phyloP scores from a whole-genome alignment of 1,140 invertebrate species.

The Lasioglossum baleicum region DNA sequence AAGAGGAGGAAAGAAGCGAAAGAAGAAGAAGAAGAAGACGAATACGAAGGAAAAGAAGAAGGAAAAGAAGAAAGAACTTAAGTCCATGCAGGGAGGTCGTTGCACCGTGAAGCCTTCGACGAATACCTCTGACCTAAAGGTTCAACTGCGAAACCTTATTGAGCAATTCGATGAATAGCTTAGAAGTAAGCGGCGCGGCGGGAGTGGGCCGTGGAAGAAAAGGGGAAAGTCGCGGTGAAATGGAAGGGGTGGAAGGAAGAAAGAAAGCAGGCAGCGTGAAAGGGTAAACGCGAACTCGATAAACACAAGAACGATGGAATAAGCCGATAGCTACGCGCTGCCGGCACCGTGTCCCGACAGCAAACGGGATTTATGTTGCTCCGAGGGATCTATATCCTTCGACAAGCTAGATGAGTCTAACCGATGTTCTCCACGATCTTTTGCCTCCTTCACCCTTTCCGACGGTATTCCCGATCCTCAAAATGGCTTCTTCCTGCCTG shows the following conservation, averaged over 20 bases:
- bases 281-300: conserved; percentile 27
- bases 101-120: conserved; percentile 31
- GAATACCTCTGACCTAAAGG: conserved; percentile 36
- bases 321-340: conserved; percentile 25
- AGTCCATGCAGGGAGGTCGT: conserved; percentile 24
- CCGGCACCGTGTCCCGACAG: not conserved
- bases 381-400: too few species aligned
- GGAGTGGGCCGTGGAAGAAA: not conserved
- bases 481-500: too few species aligned
- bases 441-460: too few species aligned
- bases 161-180: conserved; percentile 48
- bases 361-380: conserved; percentile 35
- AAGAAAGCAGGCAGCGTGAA: conserved; percentile 7
- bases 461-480: too few species aligned
- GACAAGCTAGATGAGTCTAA: too few species aligned
- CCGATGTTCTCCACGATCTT: too few species aligned
- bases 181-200: conserved; percentile 15
- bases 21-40: too few species aligned
- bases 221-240: too few species aligned
- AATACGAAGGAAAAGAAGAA: too few species aligned
- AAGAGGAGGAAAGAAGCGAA: too few species aligned
- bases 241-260: not conserved
- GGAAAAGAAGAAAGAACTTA: conserved; percentile 17
- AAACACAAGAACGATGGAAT: conserved; percentile 44
- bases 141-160: conserved; percentile 51